These are phyloP conservation scores for Sarotherodon lohbergeri DNA, from an alignment of 2,113 vertebrate genomes.

Conservation along the genomic window DNA sequence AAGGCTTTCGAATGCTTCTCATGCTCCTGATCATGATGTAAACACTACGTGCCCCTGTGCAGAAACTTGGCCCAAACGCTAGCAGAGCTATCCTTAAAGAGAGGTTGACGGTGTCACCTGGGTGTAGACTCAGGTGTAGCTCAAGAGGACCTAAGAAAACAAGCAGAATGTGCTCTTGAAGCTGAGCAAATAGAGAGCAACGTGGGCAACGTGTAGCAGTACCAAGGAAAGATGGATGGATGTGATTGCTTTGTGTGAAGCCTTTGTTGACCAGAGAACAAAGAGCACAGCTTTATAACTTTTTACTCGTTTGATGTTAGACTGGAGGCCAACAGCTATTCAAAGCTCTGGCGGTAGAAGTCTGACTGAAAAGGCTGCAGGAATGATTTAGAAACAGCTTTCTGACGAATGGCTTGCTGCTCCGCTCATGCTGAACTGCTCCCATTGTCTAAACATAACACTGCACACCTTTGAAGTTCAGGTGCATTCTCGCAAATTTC, in stretches of 20 bases:
- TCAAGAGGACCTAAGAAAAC: neutral
- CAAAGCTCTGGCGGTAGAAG: neutral
- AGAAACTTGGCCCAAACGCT: neutral
- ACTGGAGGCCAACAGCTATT: neutral
- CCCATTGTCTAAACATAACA: conserved; percentile 6
- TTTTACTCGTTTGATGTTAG: neutral
- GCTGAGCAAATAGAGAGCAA: neutral
- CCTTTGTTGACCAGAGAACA: neutral
- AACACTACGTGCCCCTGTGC: neutral
- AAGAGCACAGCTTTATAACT: neutral
- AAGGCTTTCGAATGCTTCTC: neutral
- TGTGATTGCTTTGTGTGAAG: neutral
- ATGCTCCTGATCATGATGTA: neutral
- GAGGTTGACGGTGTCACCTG: neutral
- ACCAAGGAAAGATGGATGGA: conserved; percentile 4
- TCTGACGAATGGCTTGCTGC: neutral
- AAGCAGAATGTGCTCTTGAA: conserved; percentile 5
- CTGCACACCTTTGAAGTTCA: neutral
- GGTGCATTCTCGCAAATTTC: neutral
- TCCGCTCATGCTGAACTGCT: neutral
- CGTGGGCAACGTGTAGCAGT: neutral
- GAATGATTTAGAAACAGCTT: neutral
- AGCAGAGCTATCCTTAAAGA: neutral
- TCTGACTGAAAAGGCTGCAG: neutral
- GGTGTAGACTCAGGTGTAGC: neutral